Evolutionary conservation across 2,888 invertebrate genomes (phyloP), one percentile per base, ranked within the genome.

Genomic region (Stratiomys singularior): DNA sequence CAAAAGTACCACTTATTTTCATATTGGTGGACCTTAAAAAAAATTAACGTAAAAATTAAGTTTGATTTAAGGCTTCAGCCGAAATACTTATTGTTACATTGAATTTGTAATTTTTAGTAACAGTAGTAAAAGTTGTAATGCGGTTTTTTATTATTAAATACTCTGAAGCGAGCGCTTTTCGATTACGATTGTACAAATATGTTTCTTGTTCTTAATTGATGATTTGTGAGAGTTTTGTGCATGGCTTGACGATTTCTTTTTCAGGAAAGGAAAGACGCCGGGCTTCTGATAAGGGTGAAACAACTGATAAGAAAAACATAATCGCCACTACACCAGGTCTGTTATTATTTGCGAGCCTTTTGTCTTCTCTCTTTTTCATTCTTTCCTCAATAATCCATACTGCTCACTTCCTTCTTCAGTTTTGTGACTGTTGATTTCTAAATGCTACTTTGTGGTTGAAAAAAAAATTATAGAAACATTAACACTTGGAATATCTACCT

Each of bases 281-380:
- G 84, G 85, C 86, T 83, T 86, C 86, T 84, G 87, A 87, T 83
- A 87, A 87, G 85, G 86, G 86, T 84, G 87, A 87, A 84, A 85
- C 85, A 84, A 85, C 85, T 84, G 85, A 85, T 84, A 87, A 86
- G 84, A 87, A 87, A 87, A 83, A 84, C 83, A 86, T 86, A 85
- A 85, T 85, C 84, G 86, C 87, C 82, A 86, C 87, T 84, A 86
- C 86, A 85, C 86, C 87, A 87, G 87, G 87, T 87, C 85, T 85
- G 86, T 86, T 83, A 84, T 83, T 83, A 80, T 81, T 82, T 80
- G 80, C 77, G 80, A 80, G 72, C 74, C 37, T 60, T 23, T 37
- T 47, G 23, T 15, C 56, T 25, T 76, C 52, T 64, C n/a, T n/a
- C 56, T 27, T 64, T 37, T 64, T 64, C 1, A 30, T 52, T 72